Evolutionary conservation across 2,113 vertebrate species (phyloP), one percentile per base, ranked within the genome.

Genomic region (Barnardius zonarius): DNA sequence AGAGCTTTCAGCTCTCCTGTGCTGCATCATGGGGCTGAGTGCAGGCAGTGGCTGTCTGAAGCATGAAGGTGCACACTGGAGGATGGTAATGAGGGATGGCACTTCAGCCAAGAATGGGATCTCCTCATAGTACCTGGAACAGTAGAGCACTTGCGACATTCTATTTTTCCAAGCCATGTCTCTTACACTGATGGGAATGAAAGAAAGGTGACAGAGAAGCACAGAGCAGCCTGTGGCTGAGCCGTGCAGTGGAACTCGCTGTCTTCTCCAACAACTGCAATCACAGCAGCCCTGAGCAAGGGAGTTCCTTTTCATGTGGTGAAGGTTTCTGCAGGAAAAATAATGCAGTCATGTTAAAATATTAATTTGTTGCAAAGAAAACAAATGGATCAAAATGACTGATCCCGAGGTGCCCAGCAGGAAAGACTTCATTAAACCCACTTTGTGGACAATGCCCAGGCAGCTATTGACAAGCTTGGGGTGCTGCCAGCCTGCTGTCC

Each of bases 1-100:
- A 1, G 23, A 55, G 74, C 41, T 81, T 41, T 35, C 23, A 0
- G 13, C 51, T 1, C 1, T 11, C 63, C 52, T 31, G 22, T 1
- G 1, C 31, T 52, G 55, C 33, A 23, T 16, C 13, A 4, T 59
- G 61, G 52, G 3, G 16, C 72, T 13, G 25, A 4, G 10, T 5
- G 23, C 70, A 62, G 75, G 54, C 3, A 2, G 62, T 18, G 35
- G 28, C 67, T 80, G 72, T 70, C 46, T 7, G 0, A 52, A 55
- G 43, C 39, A 13, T 4, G 63, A 78, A 17, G 85, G 49, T 44
- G 69, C 54, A 33, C 0, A 0, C 9, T 39, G 27, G 44, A 89
- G 70, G 78, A 33, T 23, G 66, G 22, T 19, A 44, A 91, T 39
- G 14, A 11, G 51, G 74, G 27, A 18, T 44, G 62, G 52, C 88